These are phyloP conservation scores for Potamilus streckersoni DNA, from an alignment of 1,140 invertebrate genomes.

Conservation along the genomic window DNA sequence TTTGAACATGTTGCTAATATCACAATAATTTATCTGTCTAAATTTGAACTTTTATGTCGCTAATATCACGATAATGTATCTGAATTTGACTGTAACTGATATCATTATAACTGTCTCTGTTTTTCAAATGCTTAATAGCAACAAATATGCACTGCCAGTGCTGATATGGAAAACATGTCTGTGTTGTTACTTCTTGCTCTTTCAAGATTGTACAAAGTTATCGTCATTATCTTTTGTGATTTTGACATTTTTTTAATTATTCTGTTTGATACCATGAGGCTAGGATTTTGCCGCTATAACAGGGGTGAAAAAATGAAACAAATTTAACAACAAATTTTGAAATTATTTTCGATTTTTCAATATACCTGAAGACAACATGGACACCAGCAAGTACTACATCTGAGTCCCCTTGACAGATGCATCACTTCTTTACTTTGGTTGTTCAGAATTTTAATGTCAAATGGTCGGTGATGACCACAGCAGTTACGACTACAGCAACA, in stretches of 20 bases:
- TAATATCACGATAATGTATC: no score
- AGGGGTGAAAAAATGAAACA: neutral
- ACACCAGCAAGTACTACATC: slow-evolving; percentile 83
- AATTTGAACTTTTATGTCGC: no score
- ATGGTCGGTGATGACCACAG: slow-evolving; percentile 81
- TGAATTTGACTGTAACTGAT: no score
- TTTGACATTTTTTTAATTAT: no score
- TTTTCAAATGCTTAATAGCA: no score
- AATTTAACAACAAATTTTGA: neutral
- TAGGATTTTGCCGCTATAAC: neutral
- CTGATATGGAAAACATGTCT: no score
- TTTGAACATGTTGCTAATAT: neutral
- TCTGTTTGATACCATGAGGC: neutral
- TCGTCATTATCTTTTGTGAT: neutral
- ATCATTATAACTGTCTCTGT: neutral
- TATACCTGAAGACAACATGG: slow-evolving; percentile 86
- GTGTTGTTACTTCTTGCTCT: neutral
- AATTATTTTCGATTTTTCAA: slow-evolving; percentile 8
- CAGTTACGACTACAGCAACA: slow-evolving; percentile 84
- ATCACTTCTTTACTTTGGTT: slow-evolving; percentile 83
- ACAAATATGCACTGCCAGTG: no score
- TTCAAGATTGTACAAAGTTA: neutral
- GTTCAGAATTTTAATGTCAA: slow-evolving; percentile 89
- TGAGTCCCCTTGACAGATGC: slow-evolving; percentile 79
- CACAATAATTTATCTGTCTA: no score